Base-by-base conservation (phyloP, 2,113 vertebrate species). In the Hippocampus zosterae region DNA sequence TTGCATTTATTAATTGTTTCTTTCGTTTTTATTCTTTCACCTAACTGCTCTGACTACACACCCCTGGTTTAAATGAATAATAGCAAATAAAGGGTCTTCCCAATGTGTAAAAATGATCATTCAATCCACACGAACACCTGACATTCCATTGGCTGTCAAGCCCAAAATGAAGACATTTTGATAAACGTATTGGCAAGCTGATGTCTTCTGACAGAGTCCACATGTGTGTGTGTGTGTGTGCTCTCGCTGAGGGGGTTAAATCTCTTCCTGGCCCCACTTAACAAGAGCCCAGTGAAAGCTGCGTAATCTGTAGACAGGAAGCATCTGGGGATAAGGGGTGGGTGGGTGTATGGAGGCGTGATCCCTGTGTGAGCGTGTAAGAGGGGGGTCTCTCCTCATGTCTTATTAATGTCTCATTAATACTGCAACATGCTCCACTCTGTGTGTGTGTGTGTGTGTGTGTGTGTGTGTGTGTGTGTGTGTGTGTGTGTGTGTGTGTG, bases 361-460 rank as follows among this genome's bases (percentile, higher is more conserved):
- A 60, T 60, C 87, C 85, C 89, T 82, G 86, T 86, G 83, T 86
- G 86, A 84, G 82, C 40, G 53, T 88, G 82, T 88, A 79, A 71
- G 87, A 81, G 81, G 87, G 90, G 86, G 87, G 88, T 89, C 87
- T 88, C 85, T 84, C 83, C 85, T 90, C 87, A 91, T 92, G 88
- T 90, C 85, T 92, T 91, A 92, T 92, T 93, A 89, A 92, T 91
- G 84, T 85, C 87, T 89, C 88, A 91, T 91, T 89, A 91, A 91
- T 91, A 91, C 81, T 92, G 87, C 86, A 91, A 87, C 72, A 83
- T 75, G 79, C 78, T 76, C 77, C 52, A 65, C 68, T 75, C 72
- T 83, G 83, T 75, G 81, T 79, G 80, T 80, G 65, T 74, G 65
- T 70, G 68, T 55, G 70, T 41, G 67, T 64, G 55, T 67, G 56